phyloP scores from a whole-genome alignment of 2,113 vertebrate species.

The Petroica traversi region DNA sequence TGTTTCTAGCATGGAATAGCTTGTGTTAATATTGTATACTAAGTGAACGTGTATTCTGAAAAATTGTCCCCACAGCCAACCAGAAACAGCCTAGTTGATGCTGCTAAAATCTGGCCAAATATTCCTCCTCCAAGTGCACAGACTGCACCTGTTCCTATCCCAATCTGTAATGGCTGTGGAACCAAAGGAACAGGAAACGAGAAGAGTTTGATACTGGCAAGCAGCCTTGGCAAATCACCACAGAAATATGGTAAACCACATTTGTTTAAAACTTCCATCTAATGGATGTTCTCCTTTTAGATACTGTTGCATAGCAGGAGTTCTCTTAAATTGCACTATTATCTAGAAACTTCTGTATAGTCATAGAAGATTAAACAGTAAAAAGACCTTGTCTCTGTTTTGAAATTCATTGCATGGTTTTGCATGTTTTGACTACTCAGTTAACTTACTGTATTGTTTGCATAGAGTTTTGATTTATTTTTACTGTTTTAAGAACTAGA shows the following conservation, averaged over 20 bases:
- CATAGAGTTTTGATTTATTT: neutral
- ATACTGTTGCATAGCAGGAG: neutral
- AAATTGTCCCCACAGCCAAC: conserved; percentile 76
- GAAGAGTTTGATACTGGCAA: conserved; percentile 75
- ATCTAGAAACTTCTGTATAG: neutral
- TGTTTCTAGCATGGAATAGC: neutral
- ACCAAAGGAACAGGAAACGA: conserved; percentile 82
- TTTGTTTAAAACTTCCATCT: neutral
- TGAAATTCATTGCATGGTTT: neutral
- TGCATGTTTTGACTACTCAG: neutral
- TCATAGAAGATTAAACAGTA: neutral
- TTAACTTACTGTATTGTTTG: neutral
- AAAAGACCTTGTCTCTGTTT: neutral
- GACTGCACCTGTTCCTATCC: conserved; percentile 77
- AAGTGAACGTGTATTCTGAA: conserved; percentile 30
- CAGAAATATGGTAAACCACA: conserved; percentile 85
- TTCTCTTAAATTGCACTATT: neutral
- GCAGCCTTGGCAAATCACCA: conserved; percentile 80
- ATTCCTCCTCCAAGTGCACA: conserved; percentile 82
- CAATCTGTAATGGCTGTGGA: conserved; percentile 93
- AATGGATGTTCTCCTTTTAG: neutral
- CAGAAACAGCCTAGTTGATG: conserved; percentile 79
- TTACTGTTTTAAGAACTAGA: neutral
- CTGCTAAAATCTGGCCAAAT: conserved; percentile 88
- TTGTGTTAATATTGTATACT: neutral